phyloP scores from a whole-genome alignment of 2,888 invertebrate species.

The Eupithecia tripunctaria region DNA sequence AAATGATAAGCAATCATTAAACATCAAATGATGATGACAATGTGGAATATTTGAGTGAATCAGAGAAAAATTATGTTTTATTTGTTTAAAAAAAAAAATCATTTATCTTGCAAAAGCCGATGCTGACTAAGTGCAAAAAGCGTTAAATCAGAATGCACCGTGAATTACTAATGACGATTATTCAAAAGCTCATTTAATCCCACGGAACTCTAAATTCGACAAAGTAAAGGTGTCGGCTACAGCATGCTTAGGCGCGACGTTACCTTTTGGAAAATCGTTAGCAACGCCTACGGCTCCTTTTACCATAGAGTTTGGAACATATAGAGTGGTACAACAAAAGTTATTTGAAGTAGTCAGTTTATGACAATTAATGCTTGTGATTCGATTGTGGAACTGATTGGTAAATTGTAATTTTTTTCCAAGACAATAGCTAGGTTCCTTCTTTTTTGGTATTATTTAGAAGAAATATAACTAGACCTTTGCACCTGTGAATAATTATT shows the following conservation, averaged over 20 bases:
- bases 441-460: background rate
- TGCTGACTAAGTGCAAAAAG: background rate
- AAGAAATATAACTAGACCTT: background rate
- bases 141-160: background rate
- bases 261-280: slow-evolving; percentile 78
- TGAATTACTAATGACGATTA: background rate
- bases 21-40: too few species aligned
- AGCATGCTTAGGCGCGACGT: slow-evolving; percentile 64
- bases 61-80: background rate
- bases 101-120: background rate
- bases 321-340: slow-evolving; percentile 44
- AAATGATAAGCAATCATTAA: too few species aligned
- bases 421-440: background rate
- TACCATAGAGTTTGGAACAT: slow-evolving; percentile 41
- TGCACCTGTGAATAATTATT: background rate
- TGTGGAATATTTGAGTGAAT: background rate
- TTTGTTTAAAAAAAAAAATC: background rate
- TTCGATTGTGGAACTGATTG: background rate
- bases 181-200: background rate
- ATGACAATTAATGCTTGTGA: background rate
- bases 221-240: slow-evolving; percentile 57
- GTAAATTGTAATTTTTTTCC: background rate
- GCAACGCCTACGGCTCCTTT: slow-evolving; percentile 70
- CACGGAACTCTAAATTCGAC: slow-evolving; percentile 56
- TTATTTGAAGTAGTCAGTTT: background rate